Conservation (phyloP, 2,113 vertebrate species). For the Machaerirhynchus nigripectus region DNA sequence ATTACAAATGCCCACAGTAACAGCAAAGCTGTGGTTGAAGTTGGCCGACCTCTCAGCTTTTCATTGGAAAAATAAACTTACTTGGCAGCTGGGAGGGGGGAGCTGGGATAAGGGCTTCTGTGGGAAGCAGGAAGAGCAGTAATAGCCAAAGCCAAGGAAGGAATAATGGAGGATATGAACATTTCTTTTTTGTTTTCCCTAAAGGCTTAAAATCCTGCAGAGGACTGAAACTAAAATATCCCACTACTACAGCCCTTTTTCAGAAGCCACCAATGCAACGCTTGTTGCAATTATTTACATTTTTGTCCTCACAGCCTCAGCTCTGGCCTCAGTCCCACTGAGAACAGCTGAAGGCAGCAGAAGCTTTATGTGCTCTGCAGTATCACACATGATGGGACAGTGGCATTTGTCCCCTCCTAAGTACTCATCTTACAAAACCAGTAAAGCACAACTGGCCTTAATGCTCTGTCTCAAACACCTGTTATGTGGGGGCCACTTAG, state of each 20-base stretch:
- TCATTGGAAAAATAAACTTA: neutral
- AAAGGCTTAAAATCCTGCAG: neutral
- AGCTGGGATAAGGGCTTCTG: neutral
- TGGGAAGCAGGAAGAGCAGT: neutral
- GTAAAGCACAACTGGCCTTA: neutral
- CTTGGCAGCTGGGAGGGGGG: neutral
- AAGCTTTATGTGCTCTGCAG: neutral
- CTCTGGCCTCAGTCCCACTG: neutral
- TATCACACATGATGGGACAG: neutral
- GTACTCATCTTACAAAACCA: neutral
- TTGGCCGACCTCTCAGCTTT: neutral
- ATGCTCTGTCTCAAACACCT: neutral
- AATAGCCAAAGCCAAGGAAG: neutral
- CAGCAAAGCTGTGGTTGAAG: neutral
- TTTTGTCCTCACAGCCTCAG: accelerated
- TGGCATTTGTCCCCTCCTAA: neutral
- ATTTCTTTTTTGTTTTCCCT: neutral
- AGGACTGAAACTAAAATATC: neutral
- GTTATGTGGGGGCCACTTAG: accelerated
- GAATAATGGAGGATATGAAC: neutral
- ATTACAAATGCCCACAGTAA: neutral
- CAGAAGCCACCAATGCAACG: neutral
- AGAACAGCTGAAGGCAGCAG: neutral
- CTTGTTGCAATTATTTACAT: neutral
- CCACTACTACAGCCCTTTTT: too few species aligned